Percentiles rank a stretch among this genome's conserved stretches.
These are phyloP conservation scores for Oplegnathus fasciatus DNA, from an alignment of 2,113 vertebrate species.

Conservation along the genomic window DNA sequence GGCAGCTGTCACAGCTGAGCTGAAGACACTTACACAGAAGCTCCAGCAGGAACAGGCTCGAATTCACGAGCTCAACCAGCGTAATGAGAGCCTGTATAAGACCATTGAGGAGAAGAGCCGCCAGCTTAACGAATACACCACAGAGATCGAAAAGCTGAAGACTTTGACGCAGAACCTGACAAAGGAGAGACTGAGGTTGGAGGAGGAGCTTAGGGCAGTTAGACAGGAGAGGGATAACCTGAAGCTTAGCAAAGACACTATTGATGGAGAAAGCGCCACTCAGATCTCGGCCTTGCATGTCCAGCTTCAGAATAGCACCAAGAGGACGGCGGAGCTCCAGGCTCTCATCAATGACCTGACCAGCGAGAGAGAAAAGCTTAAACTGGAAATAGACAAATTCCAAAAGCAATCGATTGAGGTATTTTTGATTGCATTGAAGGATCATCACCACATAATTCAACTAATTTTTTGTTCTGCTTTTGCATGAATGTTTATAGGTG, in stretches of 20 bases:
- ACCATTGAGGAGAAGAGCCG: conserved; percentile 93
- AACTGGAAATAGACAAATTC: conserved; percentile 97
- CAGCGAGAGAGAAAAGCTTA: conserved; percentile 98
- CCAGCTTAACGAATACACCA: conserved; percentile 90
- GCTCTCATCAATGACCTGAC: conserved; percentile 94
- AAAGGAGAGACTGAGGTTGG: conserved; percentile 93
- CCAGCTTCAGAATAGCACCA: conserved; percentile 94
- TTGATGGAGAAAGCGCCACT: conserved; percentile 85
- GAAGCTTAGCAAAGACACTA: conserved; percentile 83
- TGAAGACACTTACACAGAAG: conserved; percentile 89
- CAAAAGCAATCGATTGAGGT: conserved; percentile 99
- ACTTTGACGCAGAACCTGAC: conserved; percentile 93
- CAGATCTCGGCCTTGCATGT: conserved; percentile 91
- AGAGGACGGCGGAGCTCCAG: conserved; percentile 93
- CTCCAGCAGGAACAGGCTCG: conserved; percentile 89
- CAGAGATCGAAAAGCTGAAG: conserved; percentile 92
- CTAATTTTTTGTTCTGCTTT: conserved; percentile 36
- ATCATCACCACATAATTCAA: conserved; percentile 48
- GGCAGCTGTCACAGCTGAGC: conserved; percentile 81
- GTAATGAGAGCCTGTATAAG: conserved; percentile 93
- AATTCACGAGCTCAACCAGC: conserved; percentile 89
- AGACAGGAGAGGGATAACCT: conserved; percentile 91
- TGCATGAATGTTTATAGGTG: conserved; percentile 58
- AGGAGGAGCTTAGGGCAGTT: conserved; percentile 90
- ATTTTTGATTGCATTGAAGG: conserved; percentile 80